Percentiles rank a stretch among this genome's conserved stretches.
phyloP scores from a whole-genome alignment of 2,797 vertebrate species.

The Squalus acanthias region DNA sequence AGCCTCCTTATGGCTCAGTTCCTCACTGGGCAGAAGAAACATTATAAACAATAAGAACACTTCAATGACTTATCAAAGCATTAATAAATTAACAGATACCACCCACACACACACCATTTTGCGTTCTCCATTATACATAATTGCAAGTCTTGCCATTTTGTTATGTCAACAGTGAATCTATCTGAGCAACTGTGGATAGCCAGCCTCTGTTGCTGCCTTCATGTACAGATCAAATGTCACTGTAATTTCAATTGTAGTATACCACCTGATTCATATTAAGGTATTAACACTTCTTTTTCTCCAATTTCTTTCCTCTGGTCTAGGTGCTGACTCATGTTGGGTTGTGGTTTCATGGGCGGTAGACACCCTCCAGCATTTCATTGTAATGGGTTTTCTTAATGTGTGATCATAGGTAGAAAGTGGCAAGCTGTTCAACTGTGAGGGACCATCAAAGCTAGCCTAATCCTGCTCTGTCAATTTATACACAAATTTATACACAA shows the following conservation, averaged over 20 bases:
- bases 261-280: background rate
- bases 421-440: background rate
- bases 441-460: background rate
- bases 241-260: background rate
- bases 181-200: background rate
- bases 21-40: background rate
- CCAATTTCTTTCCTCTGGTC: background rate
- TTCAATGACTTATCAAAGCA: background rate
- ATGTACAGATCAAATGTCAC: background rate
- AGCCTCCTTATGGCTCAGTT: background rate
- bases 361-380: background rate
- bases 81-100: background rate
- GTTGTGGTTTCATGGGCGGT: background rate
- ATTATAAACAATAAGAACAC: background rate
- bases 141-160: background rate
- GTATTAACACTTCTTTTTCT: background rate
- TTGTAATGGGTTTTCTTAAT: background rate
- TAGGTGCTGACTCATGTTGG: background rate
- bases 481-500: background rate
- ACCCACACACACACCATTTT: background rate
- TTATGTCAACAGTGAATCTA: background rate
- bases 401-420: background rate
- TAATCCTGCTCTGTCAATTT: background rate
- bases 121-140: background rate
- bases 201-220: background rate